These are phyloP conservation scores for Cenopis cana DNA, from an alignment of 2,888 invertebrate species.

Conservation along the genomic window DNA sequence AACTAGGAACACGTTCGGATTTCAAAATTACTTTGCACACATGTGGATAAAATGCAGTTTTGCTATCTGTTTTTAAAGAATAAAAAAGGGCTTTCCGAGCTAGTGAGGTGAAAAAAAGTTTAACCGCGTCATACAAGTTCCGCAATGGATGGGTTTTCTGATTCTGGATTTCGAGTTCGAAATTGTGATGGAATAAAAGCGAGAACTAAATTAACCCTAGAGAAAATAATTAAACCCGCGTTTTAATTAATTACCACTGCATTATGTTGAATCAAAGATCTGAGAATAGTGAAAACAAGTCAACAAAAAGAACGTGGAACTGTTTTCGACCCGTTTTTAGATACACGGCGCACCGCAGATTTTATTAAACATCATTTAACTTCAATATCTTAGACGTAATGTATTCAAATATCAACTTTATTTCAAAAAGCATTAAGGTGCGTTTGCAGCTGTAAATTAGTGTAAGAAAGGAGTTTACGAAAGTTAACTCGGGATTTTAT, in stretches of 20 bases:
- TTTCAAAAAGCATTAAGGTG: not conserved
- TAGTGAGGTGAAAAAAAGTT: no score
- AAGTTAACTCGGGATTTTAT: slow-evolving; percentile 48
- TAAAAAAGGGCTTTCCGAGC: no score
- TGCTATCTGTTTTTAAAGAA: no score
- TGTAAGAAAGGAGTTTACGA: not conserved
- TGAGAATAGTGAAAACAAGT: slow-evolving; percentile 5
- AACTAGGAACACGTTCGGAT: no score
- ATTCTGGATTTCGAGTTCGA: no score
- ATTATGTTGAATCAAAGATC: slow-evolving; percentile 22
- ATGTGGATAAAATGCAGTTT: no score
- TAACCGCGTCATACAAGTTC: no score
- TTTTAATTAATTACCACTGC: slow-evolving; percentile 19
- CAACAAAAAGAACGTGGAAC: slow-evolving; percentile 26
- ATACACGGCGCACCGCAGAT: slow-evolving; percentile 24
- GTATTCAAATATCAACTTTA: not conserved
- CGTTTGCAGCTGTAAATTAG: not conserved
- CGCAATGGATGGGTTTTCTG: no score
- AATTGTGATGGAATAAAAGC: no score
- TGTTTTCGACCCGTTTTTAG: slow-evolving; percentile 18
- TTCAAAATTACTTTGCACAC: no score
- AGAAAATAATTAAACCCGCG: not conserved
- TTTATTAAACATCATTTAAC: not conserved
- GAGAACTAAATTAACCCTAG: not conserved
- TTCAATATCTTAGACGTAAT: not conserved